These are phyloP conservation scores for Lottia gigantea DNA, from an alignment of 2,888 invertebrate species.

Conservation along the genomic window DNA sequence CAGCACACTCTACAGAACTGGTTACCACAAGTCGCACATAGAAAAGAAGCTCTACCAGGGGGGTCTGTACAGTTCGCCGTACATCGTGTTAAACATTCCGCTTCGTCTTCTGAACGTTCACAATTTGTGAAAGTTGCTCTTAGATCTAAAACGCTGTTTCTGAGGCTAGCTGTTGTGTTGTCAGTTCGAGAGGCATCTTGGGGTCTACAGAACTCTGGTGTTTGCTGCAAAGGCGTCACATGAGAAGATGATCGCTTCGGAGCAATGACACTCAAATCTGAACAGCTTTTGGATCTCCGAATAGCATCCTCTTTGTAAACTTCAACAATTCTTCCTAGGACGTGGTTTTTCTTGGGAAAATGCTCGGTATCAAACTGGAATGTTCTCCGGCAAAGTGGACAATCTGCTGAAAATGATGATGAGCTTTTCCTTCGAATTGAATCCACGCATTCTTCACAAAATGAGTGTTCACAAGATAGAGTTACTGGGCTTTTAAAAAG, in stretches of 20 bases:
- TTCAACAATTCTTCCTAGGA: neutral
- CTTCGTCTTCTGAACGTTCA: neutral
- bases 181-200: neutral
- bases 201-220: neutral
- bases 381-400: neutral
- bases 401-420: neutral
- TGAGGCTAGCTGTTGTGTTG: neutral
- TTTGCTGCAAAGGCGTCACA: neutral
- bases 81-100: neutral
- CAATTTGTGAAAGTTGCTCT: neutral
- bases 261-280: neutral
- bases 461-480: neutral
- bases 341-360: neutral
- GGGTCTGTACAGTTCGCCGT: neutral
- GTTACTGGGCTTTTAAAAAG: neutral
- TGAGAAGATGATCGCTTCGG: neutral
- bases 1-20: slow-evolving; percentile 1
- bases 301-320: neutral
- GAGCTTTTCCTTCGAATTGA: neutral
- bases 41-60: neutral
- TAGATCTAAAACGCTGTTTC: neutral
- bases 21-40: neutral
- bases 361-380: neutral
- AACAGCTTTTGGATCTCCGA: neutral
- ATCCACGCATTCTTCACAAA: neutral